These are phyloP conservation scores for Phocides pigmalion DNA, from an alignment of 1,140 invertebrate genomes.

Conservation along the genomic window DNA sequence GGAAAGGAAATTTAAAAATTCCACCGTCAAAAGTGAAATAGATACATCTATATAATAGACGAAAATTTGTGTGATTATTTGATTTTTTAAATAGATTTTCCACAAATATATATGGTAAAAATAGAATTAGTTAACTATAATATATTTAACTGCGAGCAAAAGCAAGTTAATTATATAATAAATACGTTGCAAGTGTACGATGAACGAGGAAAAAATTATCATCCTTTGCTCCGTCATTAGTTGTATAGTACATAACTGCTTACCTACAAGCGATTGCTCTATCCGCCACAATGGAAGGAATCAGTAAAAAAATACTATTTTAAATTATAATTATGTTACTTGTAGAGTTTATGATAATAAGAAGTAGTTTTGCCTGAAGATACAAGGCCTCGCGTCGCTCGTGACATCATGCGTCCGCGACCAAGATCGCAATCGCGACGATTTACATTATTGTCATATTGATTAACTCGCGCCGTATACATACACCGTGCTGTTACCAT, in stretches of 20 bases:
- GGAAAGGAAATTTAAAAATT: too few species aligned
- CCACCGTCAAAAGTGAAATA: too few species aligned
- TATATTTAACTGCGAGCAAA: too few species aligned
- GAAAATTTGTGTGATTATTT: too few species aligned
- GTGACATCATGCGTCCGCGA: conserved; percentile 67
- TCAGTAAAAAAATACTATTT: conserved; percentile 6
- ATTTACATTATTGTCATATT: conserved; percentile 74
- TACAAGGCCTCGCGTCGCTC: conserved; percentile 50
- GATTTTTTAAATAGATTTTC: too few species aligned
- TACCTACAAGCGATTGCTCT: neutral
- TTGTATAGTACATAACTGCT: neutral
- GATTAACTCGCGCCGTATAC: conserved; percentile 58
- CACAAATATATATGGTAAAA: too few species aligned
- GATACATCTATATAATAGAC: too few species aligned
- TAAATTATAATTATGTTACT: neutral
- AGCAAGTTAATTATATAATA: too few species aligned
- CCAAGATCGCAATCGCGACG: conserved; percentile 68
- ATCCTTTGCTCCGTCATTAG: neutral
- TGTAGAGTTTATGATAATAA: conserved; percentile 10
- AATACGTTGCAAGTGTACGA: neutral
- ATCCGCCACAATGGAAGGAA: neutral
- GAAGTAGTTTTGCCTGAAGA: conserved; percentile 49
- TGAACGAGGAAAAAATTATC: neutral
- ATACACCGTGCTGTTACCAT: conserved; percentile 47
- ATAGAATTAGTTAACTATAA: too few species aligned